phyloP scores from a whole-genome alignment of 2,888 invertebrate genomes.

The Drosophila cyrtoloma region DNA sequence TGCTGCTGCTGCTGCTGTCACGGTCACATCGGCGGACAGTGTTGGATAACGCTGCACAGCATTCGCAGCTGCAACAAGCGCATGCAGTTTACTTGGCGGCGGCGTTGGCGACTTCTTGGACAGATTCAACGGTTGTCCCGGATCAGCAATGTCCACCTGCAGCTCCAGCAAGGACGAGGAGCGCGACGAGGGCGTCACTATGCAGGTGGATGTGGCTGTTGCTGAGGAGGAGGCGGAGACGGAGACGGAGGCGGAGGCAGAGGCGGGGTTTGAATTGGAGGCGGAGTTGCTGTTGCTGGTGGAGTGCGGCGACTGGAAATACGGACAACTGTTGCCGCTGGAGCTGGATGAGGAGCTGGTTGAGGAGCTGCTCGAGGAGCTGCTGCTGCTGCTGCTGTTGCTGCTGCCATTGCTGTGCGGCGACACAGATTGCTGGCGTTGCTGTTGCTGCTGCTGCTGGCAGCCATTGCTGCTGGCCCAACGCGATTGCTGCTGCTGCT shows the following conservation, averaged over 20 bases:
- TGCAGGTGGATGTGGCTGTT: conserved; percentile 84
- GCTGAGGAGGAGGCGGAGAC: conserved; percentile 65
- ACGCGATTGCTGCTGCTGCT: conserved; percentile 84
- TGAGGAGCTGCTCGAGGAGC: conserved; percentile 22
- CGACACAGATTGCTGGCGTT: conserved; percentile 42
- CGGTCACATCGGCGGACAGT: conserved; percentile 84
- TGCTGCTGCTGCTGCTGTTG: conserved; percentile 23
- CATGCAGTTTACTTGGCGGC: conserved; percentile 87
- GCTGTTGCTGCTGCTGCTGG: conserved; percentile 84
- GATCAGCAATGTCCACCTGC: conserved; percentile 93
- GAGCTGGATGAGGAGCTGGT: conserved; percentile 1
- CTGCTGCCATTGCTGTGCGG: conserved; percentile 40
- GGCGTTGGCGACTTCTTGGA: conserved; percentile 94
- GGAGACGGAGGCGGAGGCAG: conserved; percentile 48
- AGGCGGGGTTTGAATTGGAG: conserved; percentile 25
- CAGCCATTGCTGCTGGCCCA: conserved; percentile 87
- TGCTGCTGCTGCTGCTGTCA: conserved; percentile 78
- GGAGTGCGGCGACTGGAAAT: conserved; percentile 85
- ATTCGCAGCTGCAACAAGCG: conserved; percentile 82
- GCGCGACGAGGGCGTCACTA: conserved; percentile 85
- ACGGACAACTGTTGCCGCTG: conserved; percentile 78
- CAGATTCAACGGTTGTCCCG: conserved; percentile 94
- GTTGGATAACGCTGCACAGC: conserved; percentile 83
- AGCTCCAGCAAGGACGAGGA: conserved; percentile 88
- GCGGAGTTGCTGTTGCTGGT: conserved; percentile 52